A percentile compares a stretch with the other conserved stretches of the same genome.
phyloP scores from a whole-genome alignment of 2,888 invertebrate genomes.

The Andrena minutula region DNA sequence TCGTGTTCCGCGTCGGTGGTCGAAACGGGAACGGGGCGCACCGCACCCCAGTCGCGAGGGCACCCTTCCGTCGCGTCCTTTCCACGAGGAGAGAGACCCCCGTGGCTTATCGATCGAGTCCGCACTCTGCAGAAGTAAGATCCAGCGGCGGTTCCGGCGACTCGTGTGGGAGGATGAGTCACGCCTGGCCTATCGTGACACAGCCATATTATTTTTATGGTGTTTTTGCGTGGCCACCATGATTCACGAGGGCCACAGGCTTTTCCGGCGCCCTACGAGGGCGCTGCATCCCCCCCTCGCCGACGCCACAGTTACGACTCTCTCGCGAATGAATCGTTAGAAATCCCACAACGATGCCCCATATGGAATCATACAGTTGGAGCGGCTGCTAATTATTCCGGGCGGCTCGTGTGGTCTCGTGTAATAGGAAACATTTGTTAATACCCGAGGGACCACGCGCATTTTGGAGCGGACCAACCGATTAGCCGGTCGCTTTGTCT shows the following conservation, averaged over 20 bases:
- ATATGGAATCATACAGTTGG: slow-evolving; percentile 45
- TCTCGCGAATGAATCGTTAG: slow-evolving; percentile 58
- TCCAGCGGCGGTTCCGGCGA: slow-evolving; percentile 35
- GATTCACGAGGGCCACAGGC: slow-evolving; percentile 72
- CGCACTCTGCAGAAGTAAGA: slow-evolving; percentile 58
- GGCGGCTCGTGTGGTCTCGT: slow-evolving; percentile 45
- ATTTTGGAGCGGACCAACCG: background rate
- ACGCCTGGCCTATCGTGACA: slow-evolving; percentile 69
- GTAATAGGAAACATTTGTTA: slow-evolving; percentile 64
- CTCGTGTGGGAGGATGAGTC: slow-evolving; percentile 71
- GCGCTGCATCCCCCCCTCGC: slow-evolving; percentile 10
- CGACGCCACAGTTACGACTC: slow-evolving; percentile 2
- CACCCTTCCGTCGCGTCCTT: slow-evolving; percentile 17
- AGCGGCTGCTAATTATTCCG: slow-evolving; percentile 57
- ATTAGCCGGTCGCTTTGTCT: slow-evolving; percentile 2
- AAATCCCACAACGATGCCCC: slow-evolving; percentile 61
- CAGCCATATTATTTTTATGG: slow-evolving; percentile 77
- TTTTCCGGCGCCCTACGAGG: slow-evolving; percentile 63
- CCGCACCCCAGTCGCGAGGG: background rate
- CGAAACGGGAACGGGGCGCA: background rate
- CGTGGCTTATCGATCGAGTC: slow-evolving; percentile 57
- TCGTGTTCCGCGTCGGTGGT: slow-evolving; percentile 1
- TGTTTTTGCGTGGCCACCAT: slow-evolving; percentile 77
- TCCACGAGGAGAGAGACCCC: slow-evolving; percentile 15
- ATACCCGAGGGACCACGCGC: slow-evolving; percentile 47